Base-by-base conservation (phyloP, 2,888 invertebrate genomes). In the Latrodectus elegans region DNA sequence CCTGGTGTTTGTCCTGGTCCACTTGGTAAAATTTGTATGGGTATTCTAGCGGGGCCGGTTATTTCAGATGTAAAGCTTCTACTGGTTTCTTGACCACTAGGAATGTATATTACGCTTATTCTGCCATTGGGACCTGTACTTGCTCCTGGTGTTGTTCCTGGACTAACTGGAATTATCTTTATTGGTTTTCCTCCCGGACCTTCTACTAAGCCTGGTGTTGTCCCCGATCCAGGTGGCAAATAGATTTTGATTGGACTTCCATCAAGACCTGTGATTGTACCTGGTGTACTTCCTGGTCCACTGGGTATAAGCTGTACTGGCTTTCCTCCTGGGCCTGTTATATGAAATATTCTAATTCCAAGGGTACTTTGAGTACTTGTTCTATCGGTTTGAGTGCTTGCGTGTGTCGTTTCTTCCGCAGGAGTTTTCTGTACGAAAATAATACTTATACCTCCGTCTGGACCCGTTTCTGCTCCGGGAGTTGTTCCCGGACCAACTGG, bases 91-190 rank as follows among this genome's bases (percentile, higher is more conserved):
- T 3, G 55, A 55, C 15, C 12, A 3, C 12, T 14, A 0, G 3
- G 55, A 14, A 55, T 55, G 55, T 55, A 55, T 6, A 55, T 55
- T 14, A 55, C 6, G 11, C 8, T 55, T 11, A 55, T 55, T 11
- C 15, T 55, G 55, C 55, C 55, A 15, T 77, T 67, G 12, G 77
- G 77, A 4, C 49, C 77, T 9, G 67, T 77, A 17, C 52, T 12
- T 65, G 65, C 77, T 51, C 60, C 52, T 52, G 77, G 77, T 65
- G 22, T 77, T 51, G 65, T 68, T 51, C 77, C 52, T 14, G 77
- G 77, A 52, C 77, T 67, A 4, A 52, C 77, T 6, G 65, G 65
- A 10, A 77, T 49, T 11, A 77, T 65, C 67, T 77, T 65, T 12
- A 77, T 77, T 67, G 67, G 52, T 52, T 67, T 65, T n/a, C 22